Base-by-base conservation (phyloP, 2,113 vertebrate genomes). In the Brachypodius melanocephalos region DNA sequence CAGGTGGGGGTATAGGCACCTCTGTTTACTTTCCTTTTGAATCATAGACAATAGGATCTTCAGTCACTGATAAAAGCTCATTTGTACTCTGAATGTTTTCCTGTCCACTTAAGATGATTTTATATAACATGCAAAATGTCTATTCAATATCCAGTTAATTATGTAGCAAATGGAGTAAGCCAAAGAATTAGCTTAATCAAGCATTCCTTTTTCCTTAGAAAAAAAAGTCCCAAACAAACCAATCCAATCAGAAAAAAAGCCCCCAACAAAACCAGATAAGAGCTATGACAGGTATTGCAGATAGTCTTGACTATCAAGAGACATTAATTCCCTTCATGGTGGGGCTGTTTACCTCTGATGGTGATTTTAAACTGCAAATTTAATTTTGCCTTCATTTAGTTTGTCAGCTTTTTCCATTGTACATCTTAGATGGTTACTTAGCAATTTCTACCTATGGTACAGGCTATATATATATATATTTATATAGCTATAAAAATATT, bases 11-110 rank as follows among this genome's bases (percentile, higher is more conserved):
- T 79, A 66, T 12, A 26, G 51, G 74, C 67, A 88, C 13, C 65
- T 84, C 79, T 93, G 59, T 92, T 92, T 92, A 75, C 34, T 77
- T 88, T 81, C 14, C 43, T 92, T 89, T 91, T 88, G 58, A 89
- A n/a, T 91, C 49, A 80, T 1, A 85, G 40, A 91, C 89, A 94
- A 80, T 77, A 83, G 48, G 28, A 65, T 67, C 55, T 75, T 93
- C 79, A 89, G 72, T 67, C 46, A 61, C 32, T 45, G 86, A 63
- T 81, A 59, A 93, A 94, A 91, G 43, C 72, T 82, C 32, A 65
- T 89, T 80, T 93, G 69, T 85, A 62, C 88, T 57, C 76, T 45
- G 46, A 77, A 88, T 69, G 46, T 84, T 90, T 90, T 83, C 83
- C 59, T 90, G 79, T 49, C 83, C 90, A 80, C 46, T 93, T 74